These are phyloP conservation scores for Drosophila orosa DNA, from an alignment of 1,140 invertebrate species.

Conservation along the genomic window DNA sequence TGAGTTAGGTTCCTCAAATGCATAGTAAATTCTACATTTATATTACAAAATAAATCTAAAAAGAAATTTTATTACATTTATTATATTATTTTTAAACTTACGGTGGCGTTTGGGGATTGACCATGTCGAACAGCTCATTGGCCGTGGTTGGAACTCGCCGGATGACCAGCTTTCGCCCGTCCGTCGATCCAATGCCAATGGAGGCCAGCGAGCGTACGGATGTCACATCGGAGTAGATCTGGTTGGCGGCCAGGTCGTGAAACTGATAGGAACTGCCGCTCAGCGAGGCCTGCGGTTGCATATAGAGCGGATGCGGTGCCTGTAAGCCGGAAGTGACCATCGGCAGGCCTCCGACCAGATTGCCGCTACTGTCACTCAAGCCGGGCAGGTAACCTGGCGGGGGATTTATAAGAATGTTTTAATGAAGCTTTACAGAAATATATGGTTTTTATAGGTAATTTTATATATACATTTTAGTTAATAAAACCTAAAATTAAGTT, in stretches of 20 bases:
- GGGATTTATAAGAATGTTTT: not conserved
- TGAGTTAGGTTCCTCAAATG: not conserved
- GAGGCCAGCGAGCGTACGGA: constrained; percentile 91
- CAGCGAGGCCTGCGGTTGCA: constrained; percentile 73
- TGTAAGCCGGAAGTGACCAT: constrained; percentile 50
- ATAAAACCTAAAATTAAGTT: no score
- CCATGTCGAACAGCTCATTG: constrained; percentile 91
- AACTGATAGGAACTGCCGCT: constrained; percentile 84
- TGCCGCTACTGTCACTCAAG: constrained; percentile 59
- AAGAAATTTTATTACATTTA: not conserved
- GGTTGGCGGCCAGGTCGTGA: constrained; percentile 83
- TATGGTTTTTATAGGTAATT: no score
- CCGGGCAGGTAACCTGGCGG: constrained; percentile 64
- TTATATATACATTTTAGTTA: no score
- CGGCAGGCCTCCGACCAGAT: constrained; percentile 52
- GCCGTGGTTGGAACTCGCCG: constrained; percentile 92
- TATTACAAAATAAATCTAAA: not conserved
- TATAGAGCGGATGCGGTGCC: constrained; percentile 66
- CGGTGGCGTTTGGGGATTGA: constrained; percentile 91
- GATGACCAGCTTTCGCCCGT: constrained; percentile 93
- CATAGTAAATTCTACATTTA: not conserved
- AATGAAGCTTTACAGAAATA: no score
- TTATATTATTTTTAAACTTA: constrained; percentile 86
- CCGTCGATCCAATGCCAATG: constrained; percentile 93
- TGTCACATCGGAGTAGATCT: constrained; percentile 86